A percentile compares a stretch with the other conserved stretches of the same genome.
These are phyloP conservation scores for Ryuthela nishihirai DNA, from an alignment of 2,888 invertebrate genomes.

Conservation along the genomic window DNA sequence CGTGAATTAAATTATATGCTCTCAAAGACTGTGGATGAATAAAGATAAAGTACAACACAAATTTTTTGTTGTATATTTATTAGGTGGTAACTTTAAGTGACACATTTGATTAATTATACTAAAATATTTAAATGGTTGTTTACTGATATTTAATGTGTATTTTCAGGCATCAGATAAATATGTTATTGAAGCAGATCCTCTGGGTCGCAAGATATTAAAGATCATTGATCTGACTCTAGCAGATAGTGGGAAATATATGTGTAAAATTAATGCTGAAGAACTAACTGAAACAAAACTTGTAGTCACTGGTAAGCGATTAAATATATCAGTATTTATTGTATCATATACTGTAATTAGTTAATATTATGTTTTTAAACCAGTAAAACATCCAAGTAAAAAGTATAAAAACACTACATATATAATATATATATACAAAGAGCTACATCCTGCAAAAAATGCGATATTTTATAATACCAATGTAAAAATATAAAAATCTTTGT, in stretches of 20 bases:
- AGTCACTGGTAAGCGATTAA: slow-evolving; percentile 63
- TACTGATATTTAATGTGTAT: slow-evolving; percentile 2
- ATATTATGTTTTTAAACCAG: too few relatives aligned
- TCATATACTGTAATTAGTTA: slow-evolving; percentile 5
- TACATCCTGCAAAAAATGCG: too few relatives aligned
- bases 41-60: too few relatives aligned
- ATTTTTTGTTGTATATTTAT: too few relatives aligned
- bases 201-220: slow-evolving; percentile 80
- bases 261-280: slow-evolving; percentile 80
- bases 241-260: slow-evolving; percentile 84
- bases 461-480: too few relatives aligned
- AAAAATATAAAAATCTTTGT: too few relatives aligned
- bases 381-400: too few relatives aligned
- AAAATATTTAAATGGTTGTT: neutral
- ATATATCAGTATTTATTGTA: neutral
- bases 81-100: too few relatives aligned
- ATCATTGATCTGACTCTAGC: slow-evolving; percentile 77
- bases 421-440: too few relatives aligned
- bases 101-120: neutral
- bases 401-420: too few relatives aligned
- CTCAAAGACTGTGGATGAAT: too few relatives aligned
- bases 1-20: too few relatives aligned
- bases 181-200: slow-evolving; percentile 86
- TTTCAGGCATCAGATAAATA: slow-evolving; percentile 71
- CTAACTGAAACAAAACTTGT: slow-evolving; percentile 77